A percentile compares a stretch with the other conserved stretches of the same genome.
Evolutionary conservation across 2,888 invertebrate genomes (phyloP).

Genomic region (Coecobrya sp.): DNA sequence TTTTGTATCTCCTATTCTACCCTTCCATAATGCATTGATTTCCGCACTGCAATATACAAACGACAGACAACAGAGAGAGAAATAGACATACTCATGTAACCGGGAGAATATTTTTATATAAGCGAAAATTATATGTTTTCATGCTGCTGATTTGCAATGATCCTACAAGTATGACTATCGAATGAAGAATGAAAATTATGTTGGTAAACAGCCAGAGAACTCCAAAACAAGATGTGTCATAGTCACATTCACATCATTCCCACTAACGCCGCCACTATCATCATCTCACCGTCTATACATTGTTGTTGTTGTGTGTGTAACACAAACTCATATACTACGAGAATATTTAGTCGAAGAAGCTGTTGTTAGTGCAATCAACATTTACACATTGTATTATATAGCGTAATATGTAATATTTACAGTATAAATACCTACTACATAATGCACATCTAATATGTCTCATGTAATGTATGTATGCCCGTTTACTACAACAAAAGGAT

Average conservation of each 20-base stretch:
- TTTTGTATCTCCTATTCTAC: neutral
- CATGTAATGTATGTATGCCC: neutral
- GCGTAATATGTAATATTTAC: too few relatives aligned
- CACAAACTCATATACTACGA: neutral
- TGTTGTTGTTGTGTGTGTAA: neutral
- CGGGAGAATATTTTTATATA: neutral
- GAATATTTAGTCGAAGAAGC: neutral
- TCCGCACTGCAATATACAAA: neutral
- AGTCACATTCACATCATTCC: conserved; percentile 50
- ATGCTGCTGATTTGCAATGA: conserved; percentile 58
- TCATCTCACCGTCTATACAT: neutral
- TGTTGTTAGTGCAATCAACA: neutral
- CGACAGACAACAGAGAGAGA: neutral
- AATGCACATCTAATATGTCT: too few relatives aligned
- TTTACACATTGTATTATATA: too few relatives aligned
- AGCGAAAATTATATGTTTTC: neutral
- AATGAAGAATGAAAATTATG: conserved; percentile 74
- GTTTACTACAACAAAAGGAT: neutral
- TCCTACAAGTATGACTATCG: conserved; percentile 67
- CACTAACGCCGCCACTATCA: conserved; percentile 20
- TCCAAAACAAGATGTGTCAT: conserved; percentile 78
- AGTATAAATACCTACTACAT: too few relatives aligned
- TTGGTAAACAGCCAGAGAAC: conserved; percentile 76
- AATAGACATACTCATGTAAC: neutral
- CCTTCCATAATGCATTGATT: conserved; percentile 1